Base-by-base conservation (phyloP, 2,888 invertebrate species). In the Amphipyra tragopoginis region DNA sequence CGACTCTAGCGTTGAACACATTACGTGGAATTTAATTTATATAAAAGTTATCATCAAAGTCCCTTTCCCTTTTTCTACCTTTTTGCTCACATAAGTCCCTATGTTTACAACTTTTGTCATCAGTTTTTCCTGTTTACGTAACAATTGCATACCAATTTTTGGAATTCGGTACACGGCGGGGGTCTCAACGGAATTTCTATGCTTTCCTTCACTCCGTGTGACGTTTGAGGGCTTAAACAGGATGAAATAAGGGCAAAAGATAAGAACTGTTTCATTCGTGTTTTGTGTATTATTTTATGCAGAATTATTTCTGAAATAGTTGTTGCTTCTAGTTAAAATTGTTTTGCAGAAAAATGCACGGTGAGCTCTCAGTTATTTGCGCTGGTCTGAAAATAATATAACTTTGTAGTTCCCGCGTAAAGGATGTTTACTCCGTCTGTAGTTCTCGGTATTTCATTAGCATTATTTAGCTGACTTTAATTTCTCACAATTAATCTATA, bases 61-160 rank as follows among this genome's bases (percentile, higher is more conserved):
- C 13, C 45, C 5, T 53, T 39, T 62, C 36, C 11, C 47, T n/a
- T 40, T 14, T 4, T 4, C 7, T 64, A 58, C 40, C 51, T 55
- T 72, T 71, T 14, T 6, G 39, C 7, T 45, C 39, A 56, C 66
- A 47, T 61, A 57, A 51, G 57, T 57, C 34, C 53, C 38, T 33
- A 33, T 56, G 64, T 51, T 64, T n/a, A 57, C 43, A 72, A 68
- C 39, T 58, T 71, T 55, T 58, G 51, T 38, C 45, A 57, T 55
- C 56, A 58, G 21, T 52, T 67, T 71, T 72, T 62, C 63, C 67
- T 72, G 68, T 72, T 67, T 72, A 45, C 47, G 62, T 48, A 52
- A 72, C 57, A 57, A 62, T 71, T 63, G 72, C 55, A 58, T 72
- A 57, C 38, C 54, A 57, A 62, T 55, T 67, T 67, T 58, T 39